phyloP scores from a whole-genome alignment of 1,140 invertebrate species.

The Artemia franciscana region DNA sequence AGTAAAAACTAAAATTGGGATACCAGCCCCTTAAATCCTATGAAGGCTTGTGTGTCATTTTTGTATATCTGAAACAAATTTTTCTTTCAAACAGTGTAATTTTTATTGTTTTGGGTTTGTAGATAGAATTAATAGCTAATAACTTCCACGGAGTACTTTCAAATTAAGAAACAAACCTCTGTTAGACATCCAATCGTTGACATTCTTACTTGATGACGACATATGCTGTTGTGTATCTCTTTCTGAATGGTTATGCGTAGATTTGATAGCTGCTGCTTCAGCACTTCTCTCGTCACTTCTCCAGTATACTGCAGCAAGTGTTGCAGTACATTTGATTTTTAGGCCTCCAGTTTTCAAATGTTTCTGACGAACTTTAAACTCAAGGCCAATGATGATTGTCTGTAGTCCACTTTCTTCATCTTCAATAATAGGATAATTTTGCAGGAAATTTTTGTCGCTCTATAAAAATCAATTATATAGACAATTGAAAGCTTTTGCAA shows the following conservation, averaged over 20 bases:
- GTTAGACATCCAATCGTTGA: neutral
- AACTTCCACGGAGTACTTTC: too few relatives aligned
- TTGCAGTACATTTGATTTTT: slow-evolving; percentile 65
- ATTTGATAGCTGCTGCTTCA: slow-evolving; percentile 26
- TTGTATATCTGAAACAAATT: too few relatives aligned
- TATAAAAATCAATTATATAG: too few relatives aligned
- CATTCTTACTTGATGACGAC: neutral
- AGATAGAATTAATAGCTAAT: too few relatives aligned
- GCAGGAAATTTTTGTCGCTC: slow-evolving; percentile 27
- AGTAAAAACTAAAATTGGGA: too few relatives aligned
- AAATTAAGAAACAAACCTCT: neutral
- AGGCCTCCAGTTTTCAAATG: slow-evolving; percentile 55
- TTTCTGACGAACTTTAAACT: slow-evolving; percentile 41
- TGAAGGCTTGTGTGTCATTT: too few relatives aligned
- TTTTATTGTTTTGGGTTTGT: too few relatives aligned
- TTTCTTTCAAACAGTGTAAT: too few relatives aligned
- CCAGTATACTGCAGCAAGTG: slow-evolving; percentile 56
- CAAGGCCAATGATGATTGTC: slow-evolving; percentile 36
- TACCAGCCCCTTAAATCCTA: too few relatives aligned
- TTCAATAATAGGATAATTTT: slow-evolving; percentile 25
- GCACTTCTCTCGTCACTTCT: slow-evolving; percentile 59
- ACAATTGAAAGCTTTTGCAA: too few relatives aligned
- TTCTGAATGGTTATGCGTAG: neutral
- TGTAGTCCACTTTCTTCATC: slow-evolving; percentile 36
- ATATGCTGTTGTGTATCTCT: neutral